These are phyloP conservation scores for Aphaenogaster rudis DNA, from an alignment of 1,140 invertebrate species.

Conservation along the genomic window DNA sequence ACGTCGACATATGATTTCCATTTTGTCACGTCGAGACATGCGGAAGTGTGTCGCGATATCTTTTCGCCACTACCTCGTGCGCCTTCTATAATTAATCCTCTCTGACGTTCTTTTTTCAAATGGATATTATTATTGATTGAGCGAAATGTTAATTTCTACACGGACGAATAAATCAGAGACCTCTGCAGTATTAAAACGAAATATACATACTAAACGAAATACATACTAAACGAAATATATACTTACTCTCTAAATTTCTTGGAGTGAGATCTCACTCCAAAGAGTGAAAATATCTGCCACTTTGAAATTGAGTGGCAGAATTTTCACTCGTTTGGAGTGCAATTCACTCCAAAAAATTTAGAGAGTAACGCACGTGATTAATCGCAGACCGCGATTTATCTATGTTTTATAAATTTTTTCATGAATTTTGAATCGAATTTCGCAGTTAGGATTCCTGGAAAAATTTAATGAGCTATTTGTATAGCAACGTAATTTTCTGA, in stretches of 20 bases:
- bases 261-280: no score
- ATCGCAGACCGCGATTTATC: background rate
- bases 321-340: no score
- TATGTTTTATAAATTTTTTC: background rate
- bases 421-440: background rate
- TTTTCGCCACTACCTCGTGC: background rate
- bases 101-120: background rate
- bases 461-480: background rate
- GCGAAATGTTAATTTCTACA: background rate
- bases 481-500: background rate
- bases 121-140: slow-evolving; percentile 20
- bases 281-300: no score
- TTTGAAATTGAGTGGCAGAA: no score
- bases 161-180: background rate
- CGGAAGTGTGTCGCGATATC: slow-evolving; percentile 21
- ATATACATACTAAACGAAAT: background rate
- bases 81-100: slow-evolving; percentile 15
- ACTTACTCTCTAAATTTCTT: no score
- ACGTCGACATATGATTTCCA: background rate
- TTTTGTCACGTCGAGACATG: slow-evolving; percentile 7
- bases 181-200: slow-evolving; percentile 1
- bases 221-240: no score
- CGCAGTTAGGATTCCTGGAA: background rate
- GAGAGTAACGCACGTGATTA: background rate
- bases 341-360: no score